phyloP scores from a whole-genome alignment of 2,113 vertebrate species.

The Nibea coibor region DNA sequence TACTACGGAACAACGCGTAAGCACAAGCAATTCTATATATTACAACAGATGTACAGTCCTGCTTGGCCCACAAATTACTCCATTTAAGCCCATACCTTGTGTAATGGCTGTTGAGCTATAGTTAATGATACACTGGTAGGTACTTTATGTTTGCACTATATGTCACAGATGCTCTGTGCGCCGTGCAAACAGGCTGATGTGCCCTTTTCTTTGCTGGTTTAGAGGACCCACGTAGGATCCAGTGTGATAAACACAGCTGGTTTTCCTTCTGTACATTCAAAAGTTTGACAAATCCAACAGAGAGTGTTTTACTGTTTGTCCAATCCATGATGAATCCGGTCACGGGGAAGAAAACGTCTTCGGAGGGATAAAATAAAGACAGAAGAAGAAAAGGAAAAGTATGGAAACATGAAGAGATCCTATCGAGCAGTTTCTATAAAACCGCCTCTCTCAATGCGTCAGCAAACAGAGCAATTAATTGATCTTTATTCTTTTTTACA shows the following conservation, averaged over 20 bases:
- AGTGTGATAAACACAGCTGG: constrained; percentile 27
- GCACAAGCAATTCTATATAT: constrained; percentile 49
- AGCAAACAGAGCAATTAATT: constrained; percentile 19
- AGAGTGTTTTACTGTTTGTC: not conserved
- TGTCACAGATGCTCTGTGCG: not conserved
- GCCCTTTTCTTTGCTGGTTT: constrained; percentile 45
- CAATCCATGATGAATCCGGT: not conserved
- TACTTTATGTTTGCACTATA: constrained; percentile 2
- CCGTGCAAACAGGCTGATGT: constrained; percentile 41
- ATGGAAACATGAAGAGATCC: not conserved
- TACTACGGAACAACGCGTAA: constrained; percentile 46
- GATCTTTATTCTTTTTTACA: constrained; percentile 23
- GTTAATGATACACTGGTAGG: constrained; percentile 43
- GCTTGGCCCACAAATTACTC: constrained; percentile 41
- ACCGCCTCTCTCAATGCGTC: not conserved
- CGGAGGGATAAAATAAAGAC: not conserved
- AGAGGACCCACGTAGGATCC: constrained; percentile 23
- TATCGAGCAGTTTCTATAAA: not conserved
- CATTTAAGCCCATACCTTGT: constrained; percentile 14
- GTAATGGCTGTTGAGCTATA: constrained; percentile 9
- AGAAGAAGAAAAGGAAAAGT: not conserved
- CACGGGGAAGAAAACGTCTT: not conserved
- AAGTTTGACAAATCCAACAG: constrained; percentile 14
- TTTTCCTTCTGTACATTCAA: constrained; percentile 59
- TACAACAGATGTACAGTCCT: constrained; percentile 51